Conservation (phyloP, 2,797 vertebrate genomes). For the Rhynchotus rufescens region DNA sequence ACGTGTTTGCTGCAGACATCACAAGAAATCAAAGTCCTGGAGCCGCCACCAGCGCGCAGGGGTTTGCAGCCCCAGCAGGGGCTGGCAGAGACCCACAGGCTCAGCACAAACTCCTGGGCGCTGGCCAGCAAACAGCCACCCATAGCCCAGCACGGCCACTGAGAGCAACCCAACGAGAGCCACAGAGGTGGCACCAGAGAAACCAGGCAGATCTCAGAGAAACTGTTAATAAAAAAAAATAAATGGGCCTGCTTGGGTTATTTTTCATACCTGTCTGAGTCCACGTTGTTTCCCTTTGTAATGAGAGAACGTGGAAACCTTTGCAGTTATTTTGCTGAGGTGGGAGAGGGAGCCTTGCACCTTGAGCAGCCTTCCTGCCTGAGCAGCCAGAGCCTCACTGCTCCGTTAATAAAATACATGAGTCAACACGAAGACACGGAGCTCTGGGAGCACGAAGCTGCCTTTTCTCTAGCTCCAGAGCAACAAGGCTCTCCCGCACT, state of each 20-base stretch:
- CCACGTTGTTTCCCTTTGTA: constrained; percentile 11
- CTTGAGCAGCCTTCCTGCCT: not conserved
- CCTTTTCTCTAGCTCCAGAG: constrained; percentile 26
- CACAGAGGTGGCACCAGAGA: not conserved
- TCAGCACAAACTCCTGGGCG: not conserved
- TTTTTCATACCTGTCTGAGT: constrained; percentile 1
- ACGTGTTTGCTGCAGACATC: constrained; percentile 48
- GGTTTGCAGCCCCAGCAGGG: constrained; percentile 9
- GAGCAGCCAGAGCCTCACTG: not conserved
- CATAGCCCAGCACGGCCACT: not conserved
- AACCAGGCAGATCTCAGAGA: not conserved
- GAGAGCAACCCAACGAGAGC: not conserved
- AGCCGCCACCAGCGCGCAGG: not conserved
- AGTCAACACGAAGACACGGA: not conserved
- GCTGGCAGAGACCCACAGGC: constrained; percentile 9
- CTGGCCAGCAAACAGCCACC: not conserved
- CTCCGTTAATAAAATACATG: not conserved
- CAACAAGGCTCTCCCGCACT: not conserved
- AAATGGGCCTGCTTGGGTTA: not conserved
- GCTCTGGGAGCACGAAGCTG: not conserved
- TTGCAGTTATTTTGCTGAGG: constrained; percentile 59
- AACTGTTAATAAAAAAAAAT: not conserved
- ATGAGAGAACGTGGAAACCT: constrained; percentile 58
- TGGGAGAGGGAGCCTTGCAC: not conserved
- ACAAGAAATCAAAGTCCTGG: constrained; percentile 54